Percentiles rank a stretch among this genome's conserved stretches.
phyloP scores from a whole-genome alignment of 2,113 vertebrate species.

The Cervus canadensis region DNA sequence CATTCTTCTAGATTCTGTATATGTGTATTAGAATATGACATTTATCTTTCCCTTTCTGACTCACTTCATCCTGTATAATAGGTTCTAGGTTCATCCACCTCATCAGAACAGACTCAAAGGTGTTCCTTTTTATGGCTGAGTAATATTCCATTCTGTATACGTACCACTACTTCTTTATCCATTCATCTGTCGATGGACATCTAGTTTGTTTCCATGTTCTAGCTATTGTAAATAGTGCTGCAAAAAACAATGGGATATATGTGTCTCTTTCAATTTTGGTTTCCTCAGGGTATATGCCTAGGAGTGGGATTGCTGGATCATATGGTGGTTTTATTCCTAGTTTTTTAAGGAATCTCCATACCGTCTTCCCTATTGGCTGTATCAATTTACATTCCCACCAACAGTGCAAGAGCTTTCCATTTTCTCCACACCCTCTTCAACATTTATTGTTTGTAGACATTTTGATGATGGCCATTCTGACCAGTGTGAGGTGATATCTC shows the following conservation, averaged over 20 bases:
- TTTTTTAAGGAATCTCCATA: not conserved
- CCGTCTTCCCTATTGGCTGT: not conserved
- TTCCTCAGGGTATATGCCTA: not conserved
- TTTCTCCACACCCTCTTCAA: not conserved
- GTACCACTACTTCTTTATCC: not conserved
- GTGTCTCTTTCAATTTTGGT: not conserved
- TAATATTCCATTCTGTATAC: not conserved
- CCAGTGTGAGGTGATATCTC: not conserved
- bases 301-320: not conserved
- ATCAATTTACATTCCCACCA: not conserved
- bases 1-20: not conserved
- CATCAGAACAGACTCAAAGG: not conserved
- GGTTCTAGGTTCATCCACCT: not conserved
- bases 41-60: not conserved
- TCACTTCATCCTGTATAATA: not conserved
- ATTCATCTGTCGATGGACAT: not conserved
- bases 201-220: not conserved
- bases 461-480: not conserved
- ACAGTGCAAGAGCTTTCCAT: not conserved
- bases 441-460: not conserved
- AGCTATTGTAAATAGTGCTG: not conserved
- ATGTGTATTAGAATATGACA: not conserved
- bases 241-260: not conserved
- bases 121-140: not conserved
- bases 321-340: not conserved